phyloP scores from a whole-genome alignment of 2,113 vertebrate genomes.

The Actinemys pallida region DNA sequence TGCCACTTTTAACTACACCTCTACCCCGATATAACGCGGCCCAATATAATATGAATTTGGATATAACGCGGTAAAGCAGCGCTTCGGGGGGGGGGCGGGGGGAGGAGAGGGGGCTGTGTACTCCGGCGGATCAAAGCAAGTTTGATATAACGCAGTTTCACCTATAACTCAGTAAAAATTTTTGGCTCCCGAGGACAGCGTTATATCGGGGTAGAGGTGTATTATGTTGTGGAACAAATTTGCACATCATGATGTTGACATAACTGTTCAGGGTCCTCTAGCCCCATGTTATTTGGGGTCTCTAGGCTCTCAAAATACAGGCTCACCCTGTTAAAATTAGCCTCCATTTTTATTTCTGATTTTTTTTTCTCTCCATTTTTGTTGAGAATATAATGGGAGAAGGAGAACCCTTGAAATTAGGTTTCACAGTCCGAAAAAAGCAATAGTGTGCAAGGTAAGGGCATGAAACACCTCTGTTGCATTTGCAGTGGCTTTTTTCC shows the following conservation, averaged over 20 bases:
- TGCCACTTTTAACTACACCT: background rate
- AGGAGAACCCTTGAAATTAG: background rate
- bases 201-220: too few relatives aligned
- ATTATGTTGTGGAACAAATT: background rate
- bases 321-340: background rate
- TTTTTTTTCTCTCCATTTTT: background rate
- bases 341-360: background rate
- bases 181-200: too few relatives aligned
- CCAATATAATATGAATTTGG: too few relatives aligned
- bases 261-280: background rate
- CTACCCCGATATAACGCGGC: too few relatives aligned
- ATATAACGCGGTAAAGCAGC: too few relatives aligned
- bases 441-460: background rate
- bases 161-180: too few relatives aligned
- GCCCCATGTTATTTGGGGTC: background rate
- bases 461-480: background rate
- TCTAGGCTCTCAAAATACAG: background rate
- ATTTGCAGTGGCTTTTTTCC: background rate
- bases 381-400: background rate
- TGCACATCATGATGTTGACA: background rate
- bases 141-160: too few relatives aligned
- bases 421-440: constrained; percentile 13
- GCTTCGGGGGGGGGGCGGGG: too few relatives aligned
- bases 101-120: too few relatives aligned
- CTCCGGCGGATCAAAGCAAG: too few relatives aligned